Base-by-base conservation (phyloP, 2,888 invertebrate genomes). In the Agrochola lychnidis region DNA sequence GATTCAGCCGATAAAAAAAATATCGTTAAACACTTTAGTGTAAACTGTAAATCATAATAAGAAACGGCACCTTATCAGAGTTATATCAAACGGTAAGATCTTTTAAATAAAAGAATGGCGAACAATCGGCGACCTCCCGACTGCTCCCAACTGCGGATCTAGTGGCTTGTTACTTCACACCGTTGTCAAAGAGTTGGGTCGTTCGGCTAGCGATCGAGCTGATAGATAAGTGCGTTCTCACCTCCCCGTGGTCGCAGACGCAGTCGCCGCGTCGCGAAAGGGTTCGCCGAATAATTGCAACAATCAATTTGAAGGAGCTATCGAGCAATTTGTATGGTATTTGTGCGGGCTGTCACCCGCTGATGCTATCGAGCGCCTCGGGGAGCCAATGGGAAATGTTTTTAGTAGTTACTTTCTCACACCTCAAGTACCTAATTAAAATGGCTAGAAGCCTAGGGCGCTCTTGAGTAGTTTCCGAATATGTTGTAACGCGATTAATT, bases 291-390 rank as follows among this genome's bases (percentile, higher is more conserved):
- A 96, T 96, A 96, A 96, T 96, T 96, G 96, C 96, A 95, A 96
- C 96, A 96, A 96, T 96, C 95, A 95, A 95, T 96, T 93, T 94
- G 92, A 92, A 96, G 95, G 94, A 96, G 95, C 94, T 91, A 96
- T 96, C 96, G 96, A 96, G 91, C 94, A 95, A 96, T 96, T 96
- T 96, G 96, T 96, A 96, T 94, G 95, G 95, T 96, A 94, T 96
- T 96, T 96, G 96, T 96, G 96, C 96, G 96, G 96, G 96, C 94
- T 95, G 96, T 95, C 95, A 94, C 95, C 95, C 94, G 95, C 94
- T 94, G 96, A 96, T 96, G 93, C 92, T 95, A 95, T 96, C 96
- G 93, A 87, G 89, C 95, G 87, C 94, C 91, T 94, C 93, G 88
- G 96, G 96, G 96, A 91, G 95, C 93, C 94, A 94, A 91, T 95